Base-by-base conservation (phyloP, 2,797 vertebrate species). In the Labroides dimidiatus region DNA sequence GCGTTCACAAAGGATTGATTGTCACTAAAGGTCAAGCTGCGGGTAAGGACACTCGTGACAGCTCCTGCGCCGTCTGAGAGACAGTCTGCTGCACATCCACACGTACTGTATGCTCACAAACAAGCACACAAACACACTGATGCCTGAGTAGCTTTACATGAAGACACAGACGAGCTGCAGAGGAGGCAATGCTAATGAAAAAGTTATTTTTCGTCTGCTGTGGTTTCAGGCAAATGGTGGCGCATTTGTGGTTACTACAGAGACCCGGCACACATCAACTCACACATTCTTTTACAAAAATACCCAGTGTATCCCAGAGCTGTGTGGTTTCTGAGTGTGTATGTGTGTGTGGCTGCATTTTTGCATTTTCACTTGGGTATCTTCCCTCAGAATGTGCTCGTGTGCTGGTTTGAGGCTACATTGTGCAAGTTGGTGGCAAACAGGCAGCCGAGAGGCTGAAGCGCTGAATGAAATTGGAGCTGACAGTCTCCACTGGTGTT, bases 1-100 rank as follows among this genome's bases (percentile, higher is more conserved):
- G 70, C 49, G 50, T 80, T 64, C 79, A 89, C 85, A 90, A 85
- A 82, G 77, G 84, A 86, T 57, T 85, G 84, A 87, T 87, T 89
- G 87, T 89, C 77, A 81, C 64, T 59, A 75, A 86, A 89, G 89
- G 91, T 90, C 82, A 78, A 65, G 52, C 67, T 44, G 17, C 16
- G 78, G 85, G 55, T 79, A 75, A 90, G 69, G 79, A 59, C 80
- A 72, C 77, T 81, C 75, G 71, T 89, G 84, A 89, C 84, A 60
- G 72, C 58, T 77, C 55, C 64, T 17, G 11, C 16, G 6, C 72
- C 59, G 67, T 74, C 65, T 58, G 53, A 75, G 76, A 23, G 57
- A 58, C 80, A 74, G 78, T 82, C 80, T 78, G 70, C 55, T 47
- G 33, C 69, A 68, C n/a, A 2, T 64, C 63, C 68, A 72, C 64